Evolutionary conservation across 2,888 invertebrate species (phyloP), one percentile per base, ranked within the genome.

Genomic region (Spilosoma lubricipeda): DNA sequence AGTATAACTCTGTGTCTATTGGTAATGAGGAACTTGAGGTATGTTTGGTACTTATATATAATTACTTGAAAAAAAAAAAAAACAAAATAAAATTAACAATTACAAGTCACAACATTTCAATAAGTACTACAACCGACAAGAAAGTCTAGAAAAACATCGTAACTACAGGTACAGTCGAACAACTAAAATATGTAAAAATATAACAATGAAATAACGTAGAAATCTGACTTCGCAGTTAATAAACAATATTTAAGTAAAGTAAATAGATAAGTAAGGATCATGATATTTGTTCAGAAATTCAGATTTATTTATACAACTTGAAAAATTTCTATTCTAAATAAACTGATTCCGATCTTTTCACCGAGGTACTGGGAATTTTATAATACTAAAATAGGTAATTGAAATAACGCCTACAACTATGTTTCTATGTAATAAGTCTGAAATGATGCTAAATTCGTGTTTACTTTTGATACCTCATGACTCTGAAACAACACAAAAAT

Each of bases 401-500:
- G 7, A 63, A 63, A 30, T 18, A 30, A 30, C 30, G 30, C 2
- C 59, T 63, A 63, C 52, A 56, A 3, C 52, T 56, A 56, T 23
- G 2, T n/a, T 9, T 56, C 18, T n/a, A 59, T 39, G 11, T 23
- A 59, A 27, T 9, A 27, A 39, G 56, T 70, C 33, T 36, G 13
- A 36, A n/a, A 70, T 39, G 56, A 36, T 56, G 23, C 56, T 48
- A 69, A 48, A 67, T 48, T 67, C 27, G 33, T 68, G 4, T 7
- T n/a, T 33, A 59, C 20, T 27, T 36, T 11, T 18, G 69, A 27
- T 56, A 27, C 8, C n/a, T 70, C 39, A 70, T 59, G 39, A 39
- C 27, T 59, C 69, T 70, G 69, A 56, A 70, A 70, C 69, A 59
- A 56, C 15, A 63, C 63, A 39, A 70, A 39, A 48, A 70, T 27